A percentile compares a stretch with the other conserved stretches of the same genome.
Evolutionary conservation across 2,113 vertebrate genomes (phyloP).

Genomic region (Piliocolobus tephrosceles): DNA sequence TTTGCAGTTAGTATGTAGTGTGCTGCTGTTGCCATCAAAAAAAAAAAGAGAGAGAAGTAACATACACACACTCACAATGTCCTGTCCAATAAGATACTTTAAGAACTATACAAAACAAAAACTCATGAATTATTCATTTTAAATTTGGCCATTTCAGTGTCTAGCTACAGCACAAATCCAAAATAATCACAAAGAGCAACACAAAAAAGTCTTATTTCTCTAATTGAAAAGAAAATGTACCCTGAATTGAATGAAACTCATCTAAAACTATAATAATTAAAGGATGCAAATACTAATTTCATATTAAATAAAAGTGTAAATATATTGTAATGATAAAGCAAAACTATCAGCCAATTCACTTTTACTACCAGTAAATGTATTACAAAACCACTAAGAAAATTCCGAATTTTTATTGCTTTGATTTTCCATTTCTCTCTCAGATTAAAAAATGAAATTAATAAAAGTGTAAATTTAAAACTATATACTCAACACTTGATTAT

Average conservation of each 20-base stretch:
- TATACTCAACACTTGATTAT: neutral
- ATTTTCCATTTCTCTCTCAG: neutral
- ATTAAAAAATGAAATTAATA: neutral
- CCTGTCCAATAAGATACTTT: neutral
- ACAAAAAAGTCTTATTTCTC: neutral
- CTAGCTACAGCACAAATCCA: neutral
- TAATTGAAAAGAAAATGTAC: neutral
- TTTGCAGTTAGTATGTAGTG: neutral
- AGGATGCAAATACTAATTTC: neutral
- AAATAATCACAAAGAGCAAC: neutral
- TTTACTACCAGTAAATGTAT: neutral
- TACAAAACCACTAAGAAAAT: neutral
- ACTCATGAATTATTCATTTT: slow-evolving; percentile 34
- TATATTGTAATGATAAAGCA: neutral
- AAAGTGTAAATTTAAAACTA: neutral
- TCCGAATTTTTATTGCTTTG: neutral
- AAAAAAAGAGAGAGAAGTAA: neutral
- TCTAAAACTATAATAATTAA: neutral
- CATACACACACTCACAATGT: neutral
- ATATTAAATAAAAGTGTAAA: neutral
- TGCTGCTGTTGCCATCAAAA: neutral
- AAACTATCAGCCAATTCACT: neutral
- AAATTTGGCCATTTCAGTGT: neutral
- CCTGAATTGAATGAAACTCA: neutral
- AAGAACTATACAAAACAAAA: slow-evolving; percentile 43